phyloP scores from a whole-genome alignment of 1,140 invertebrate species.

The Heliconius hewitsoni region DNA sequence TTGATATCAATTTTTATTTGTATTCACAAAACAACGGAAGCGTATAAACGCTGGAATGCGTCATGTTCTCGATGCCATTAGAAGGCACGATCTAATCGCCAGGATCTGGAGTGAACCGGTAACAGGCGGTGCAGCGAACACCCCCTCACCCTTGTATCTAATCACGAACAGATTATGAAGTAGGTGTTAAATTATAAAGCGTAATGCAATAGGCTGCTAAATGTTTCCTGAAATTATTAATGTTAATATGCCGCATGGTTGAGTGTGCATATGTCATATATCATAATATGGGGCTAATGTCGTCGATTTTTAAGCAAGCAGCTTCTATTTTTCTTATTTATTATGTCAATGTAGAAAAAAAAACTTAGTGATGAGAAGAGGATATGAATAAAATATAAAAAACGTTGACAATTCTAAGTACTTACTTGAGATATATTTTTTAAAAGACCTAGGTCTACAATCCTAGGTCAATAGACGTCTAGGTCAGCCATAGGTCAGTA shows the following conservation, averaged over 20 bases:
- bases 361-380: no score
- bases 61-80: conserved; percentile 37
- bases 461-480: no score
- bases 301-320: not conserved
- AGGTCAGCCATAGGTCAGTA: no score
- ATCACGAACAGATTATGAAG: conserved; percentile 16
- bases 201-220: conserved; percentile 16
- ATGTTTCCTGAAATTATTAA: conserved; percentile 27
- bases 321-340: not conserved
- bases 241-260: not conserved
- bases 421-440: no score
- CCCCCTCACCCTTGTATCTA: conserved; percentile 25
- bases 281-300: not conserved
- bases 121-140: not conserved
- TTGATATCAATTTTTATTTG: conserved; percentile 24
- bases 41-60: conserved; percentile 27
- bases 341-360: not conserved
- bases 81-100: conserved; percentile 20
- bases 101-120: conserved; percentile 35
- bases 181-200: conserved; percentile 14
- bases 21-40: conserved; percentile 30
- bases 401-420: no score
- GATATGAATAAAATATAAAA: no score
- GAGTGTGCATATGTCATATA: not conserved
- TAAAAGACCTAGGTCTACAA: no score